These are phyloP conservation scores for Drosophila watanabei DNA, from an alignment of 1,140 invertebrate genomes.

Conservation along the genomic window DNA sequence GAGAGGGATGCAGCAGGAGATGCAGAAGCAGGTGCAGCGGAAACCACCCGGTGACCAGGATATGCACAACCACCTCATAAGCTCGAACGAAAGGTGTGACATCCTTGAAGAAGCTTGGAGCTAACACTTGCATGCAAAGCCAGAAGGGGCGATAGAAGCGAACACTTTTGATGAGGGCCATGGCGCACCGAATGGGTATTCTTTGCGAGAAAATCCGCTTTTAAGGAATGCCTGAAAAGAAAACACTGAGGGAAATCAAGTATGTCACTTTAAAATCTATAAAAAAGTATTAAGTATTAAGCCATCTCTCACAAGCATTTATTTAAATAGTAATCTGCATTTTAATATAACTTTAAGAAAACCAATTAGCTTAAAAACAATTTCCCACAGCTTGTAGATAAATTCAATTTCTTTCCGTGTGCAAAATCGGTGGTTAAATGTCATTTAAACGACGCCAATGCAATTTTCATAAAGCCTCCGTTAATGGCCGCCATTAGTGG, in stretches of 20 bases:
- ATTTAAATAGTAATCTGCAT: not conserved
- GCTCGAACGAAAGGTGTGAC: conserved; percentile 3
- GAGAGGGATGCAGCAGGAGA: conserved; percentile 23
- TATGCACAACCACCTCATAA: conserved; percentile 30
- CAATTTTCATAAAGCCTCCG: conserved; percentile 61
- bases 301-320: not conserved
- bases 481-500: conserved; percentile 58
- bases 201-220: conserved; percentile 12
- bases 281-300: too few relatives aligned
- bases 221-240: conserved; percentile 19
- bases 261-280: not conserved
- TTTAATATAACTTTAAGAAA: too few relatives aligned
- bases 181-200: conserved; percentile 9
- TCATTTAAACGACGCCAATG: conserved; percentile 66
- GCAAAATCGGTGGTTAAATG: conserved; percentile 39
- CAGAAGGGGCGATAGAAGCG: conserved; percentile 59
- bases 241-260: conserved; percentile 3
- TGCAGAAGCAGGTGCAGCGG: conserved; percentile 58
- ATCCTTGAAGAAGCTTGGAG: conserved; percentile 45
- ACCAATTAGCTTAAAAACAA: too few relatives aligned
- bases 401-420: conserved; percentile 2
- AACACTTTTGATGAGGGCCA: conserved; percentile 51
- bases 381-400: not conserved
- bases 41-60: conserved; percentile 52
- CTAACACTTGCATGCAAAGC: conserved; percentile 52